A percentile compares a stretch with the other conserved stretches of the same genome.
phyloP scores from a whole-genome alignment of 2,888 invertebrate species.

The Dolichomitus sp. region DNA sequence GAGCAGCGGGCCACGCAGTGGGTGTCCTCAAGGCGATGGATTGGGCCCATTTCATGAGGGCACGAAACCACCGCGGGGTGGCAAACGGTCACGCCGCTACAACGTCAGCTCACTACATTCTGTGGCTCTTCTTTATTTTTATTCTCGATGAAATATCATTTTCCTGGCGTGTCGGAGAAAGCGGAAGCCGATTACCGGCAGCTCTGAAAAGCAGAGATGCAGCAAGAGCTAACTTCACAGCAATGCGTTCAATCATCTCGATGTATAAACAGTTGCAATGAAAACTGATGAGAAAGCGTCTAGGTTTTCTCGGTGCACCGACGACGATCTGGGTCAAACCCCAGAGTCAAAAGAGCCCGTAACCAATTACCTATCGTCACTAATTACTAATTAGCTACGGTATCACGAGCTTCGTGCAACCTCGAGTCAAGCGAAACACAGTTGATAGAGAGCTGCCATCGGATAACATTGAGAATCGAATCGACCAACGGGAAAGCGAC shows the following conservation, averaged over 20 bases:
- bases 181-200: slow-evolving; percentile 18
- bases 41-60: slow-evolving; percentile 1
- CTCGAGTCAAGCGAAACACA: neutral
- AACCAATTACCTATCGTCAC: slow-evolving; percentile 44
- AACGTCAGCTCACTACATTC: neutral
- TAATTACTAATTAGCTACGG: slow-evolving; percentile 40
- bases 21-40: slow-evolving; percentile 17
- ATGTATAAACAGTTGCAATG: neutral
- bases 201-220: neutral
- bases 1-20: neutral
- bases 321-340: slow-evolving; percentile 19
- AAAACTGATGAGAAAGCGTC: slow-evolving; percentile 7
- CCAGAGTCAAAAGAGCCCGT: slow-evolving; percentile 17
- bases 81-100: slow-evolving; percentile 22
- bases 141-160: slow-evolving; percentile 17
- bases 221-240: slow-evolving; percentile 8
- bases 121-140: neutral
- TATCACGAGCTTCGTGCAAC: neutral
- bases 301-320: neutral
- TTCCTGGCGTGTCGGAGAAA: slow-evolving; percentile 23
- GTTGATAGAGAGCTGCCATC: slow-evolving; percentile 2
- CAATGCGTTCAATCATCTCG: slow-evolving; percentile 18
- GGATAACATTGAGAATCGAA: slow-evolving; percentile 14
- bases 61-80: slow-evolving; percentile 14
- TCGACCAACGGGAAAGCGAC: slow-evolving; percentile 17